Evolutionary conservation across 2,797 vertebrate genomes (phyloP).

Genomic region (Hephaestus fuliginosus): DNA sequence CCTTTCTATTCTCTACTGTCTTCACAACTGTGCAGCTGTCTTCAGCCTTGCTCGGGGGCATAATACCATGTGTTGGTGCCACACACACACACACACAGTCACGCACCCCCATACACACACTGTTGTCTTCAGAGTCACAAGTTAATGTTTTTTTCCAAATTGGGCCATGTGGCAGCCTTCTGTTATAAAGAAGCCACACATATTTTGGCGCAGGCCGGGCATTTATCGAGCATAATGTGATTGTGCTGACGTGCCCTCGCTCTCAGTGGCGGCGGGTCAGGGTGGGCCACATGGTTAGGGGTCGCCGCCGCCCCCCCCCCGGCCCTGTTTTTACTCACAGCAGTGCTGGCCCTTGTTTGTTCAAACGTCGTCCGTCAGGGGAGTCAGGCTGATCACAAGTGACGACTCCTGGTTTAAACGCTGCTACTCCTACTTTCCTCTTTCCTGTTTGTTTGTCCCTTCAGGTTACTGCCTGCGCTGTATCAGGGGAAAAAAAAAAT

Average conservation of each 20-base stretch:
- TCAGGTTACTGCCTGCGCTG: constrained; percentile 4
- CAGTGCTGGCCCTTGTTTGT: constrained; percentile 65
- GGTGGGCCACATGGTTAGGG: constrained; percentile 70
- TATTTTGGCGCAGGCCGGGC: constrained; percentile 62
- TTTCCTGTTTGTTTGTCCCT: constrained; percentile 27
- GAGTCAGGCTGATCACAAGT: constrained; percentile 50
- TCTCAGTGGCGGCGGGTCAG: constrained; percentile 61
- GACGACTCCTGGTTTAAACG: constrained; percentile 46
- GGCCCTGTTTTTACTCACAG: constrained; percentile 68
- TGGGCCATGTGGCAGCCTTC: constrained; percentile 73
- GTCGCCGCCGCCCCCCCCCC: constrained; percentile 56
- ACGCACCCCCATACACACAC: constrained; percentile 31
- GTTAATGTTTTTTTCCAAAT: constrained; percentile 65
- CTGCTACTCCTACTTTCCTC: constrained; percentile 22
- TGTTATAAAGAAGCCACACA: constrained; percentile 74
- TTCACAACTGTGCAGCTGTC: constrained; percentile 78
- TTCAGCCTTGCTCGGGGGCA: constrained; percentile 65
- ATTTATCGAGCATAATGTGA: constrained; percentile 81
- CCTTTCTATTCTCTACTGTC: constrained; percentile 66
- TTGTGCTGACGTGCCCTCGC: constrained; percentile 73
- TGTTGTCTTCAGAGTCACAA: constrained; percentile 68
- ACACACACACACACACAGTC: constrained; percentile 40
- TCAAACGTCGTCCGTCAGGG: constrained; percentile 54
- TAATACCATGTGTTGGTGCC: constrained; percentile 68
- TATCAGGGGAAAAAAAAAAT: constrained; percentile 1